These are phyloP conservation scores for Numenius arquata DNA, from an alignment of 2,113 vertebrate genomes.

Conservation along the genomic window DNA sequence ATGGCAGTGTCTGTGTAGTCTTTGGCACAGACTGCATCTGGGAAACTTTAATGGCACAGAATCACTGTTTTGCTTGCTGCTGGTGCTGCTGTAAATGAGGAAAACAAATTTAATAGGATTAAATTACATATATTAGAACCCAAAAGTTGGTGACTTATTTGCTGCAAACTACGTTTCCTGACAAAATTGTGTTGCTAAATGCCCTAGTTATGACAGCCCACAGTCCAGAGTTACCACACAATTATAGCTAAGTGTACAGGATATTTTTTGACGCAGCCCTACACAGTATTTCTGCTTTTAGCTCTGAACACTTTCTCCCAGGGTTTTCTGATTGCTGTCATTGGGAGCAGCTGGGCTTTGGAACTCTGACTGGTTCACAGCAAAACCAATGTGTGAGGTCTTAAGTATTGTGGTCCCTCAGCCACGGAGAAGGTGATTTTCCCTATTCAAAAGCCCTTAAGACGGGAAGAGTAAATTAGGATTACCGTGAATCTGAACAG, in stretches of 20 bases:
- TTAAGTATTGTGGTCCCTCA: background rate
- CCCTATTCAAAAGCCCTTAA: background rate
- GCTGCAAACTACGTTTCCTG: background rate
- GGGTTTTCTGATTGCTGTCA: background rate
- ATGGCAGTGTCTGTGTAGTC: background rate
- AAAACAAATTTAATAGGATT: constrained; percentile 44
- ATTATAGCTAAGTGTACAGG: background rate
- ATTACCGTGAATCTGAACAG: background rate
- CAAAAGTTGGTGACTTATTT: background rate
- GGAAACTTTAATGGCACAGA: constrained; percentile 6
- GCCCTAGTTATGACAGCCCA: background rate
- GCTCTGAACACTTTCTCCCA: background rate
- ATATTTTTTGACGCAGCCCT: background rate
- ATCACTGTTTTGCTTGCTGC: constrained; percentile 5
- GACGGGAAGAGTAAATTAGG: background rate
- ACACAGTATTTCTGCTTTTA: background rate
- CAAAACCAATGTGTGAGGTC: background rate
- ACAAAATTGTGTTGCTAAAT: constrained; percentile 11
- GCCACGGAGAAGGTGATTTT: accelerated
- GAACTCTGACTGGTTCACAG: background rate
- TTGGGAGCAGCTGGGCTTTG: background rate
- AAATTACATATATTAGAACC: background rate
- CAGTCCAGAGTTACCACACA: background rate
- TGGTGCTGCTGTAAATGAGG: background rate
- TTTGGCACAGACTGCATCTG: background rate